These are phyloP conservation scores for Platycheirus rosarum DNA, from an alignment of 2,888 invertebrate species.

Conservation along the genomic window DNA sequence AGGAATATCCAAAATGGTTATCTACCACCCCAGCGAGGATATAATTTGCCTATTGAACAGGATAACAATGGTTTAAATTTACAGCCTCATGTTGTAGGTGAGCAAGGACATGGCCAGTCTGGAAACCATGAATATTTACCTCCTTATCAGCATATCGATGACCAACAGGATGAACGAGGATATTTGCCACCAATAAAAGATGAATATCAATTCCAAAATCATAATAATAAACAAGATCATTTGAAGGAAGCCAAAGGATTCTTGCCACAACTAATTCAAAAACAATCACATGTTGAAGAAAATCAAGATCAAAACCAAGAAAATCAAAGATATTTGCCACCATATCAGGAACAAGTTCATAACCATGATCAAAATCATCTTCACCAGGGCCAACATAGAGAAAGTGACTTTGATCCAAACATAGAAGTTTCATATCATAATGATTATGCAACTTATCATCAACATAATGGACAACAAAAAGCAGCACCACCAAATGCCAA, in stretches of 20 bases:
- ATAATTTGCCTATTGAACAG: conserved; percentile 62
- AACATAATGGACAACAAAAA: not conserved
- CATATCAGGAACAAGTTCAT: not conserved
- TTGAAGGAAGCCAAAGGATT: not conserved
- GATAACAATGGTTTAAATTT: conserved; percentile 66
- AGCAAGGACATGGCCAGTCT: not conserved
- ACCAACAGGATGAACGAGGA: conserved; percentile 8
- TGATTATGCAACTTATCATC: not conserved
- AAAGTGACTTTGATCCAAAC: conserved; percentile 22
- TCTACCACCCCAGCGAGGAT: conserved; percentile 28
- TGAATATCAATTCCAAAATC: not conserved
- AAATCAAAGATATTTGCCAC: conserved; percentile 22
- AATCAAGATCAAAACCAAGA: conserved; percentile 4
- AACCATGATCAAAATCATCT: not conserved
- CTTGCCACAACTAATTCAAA: not conserved
- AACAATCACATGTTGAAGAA: not conserved
- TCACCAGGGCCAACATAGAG: not conserved
- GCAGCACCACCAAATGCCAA: not conserved
- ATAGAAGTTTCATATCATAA: conserved; percentile 51
- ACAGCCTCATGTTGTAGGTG: conserved; percentile 1
- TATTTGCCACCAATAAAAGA: conserved; percentile 4
- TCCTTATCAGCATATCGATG: conserved; percentile 29
- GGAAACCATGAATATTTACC: conserved; percentile 47
- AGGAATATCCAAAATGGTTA: conserved; percentile 28
- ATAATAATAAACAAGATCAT: conserved; percentile 6